Evolutionary conservation across 2,113 vertebrate species (phyloP), one percentile per base, ranked within the genome.

Genomic region (Hypanus sabinus): DNA sequence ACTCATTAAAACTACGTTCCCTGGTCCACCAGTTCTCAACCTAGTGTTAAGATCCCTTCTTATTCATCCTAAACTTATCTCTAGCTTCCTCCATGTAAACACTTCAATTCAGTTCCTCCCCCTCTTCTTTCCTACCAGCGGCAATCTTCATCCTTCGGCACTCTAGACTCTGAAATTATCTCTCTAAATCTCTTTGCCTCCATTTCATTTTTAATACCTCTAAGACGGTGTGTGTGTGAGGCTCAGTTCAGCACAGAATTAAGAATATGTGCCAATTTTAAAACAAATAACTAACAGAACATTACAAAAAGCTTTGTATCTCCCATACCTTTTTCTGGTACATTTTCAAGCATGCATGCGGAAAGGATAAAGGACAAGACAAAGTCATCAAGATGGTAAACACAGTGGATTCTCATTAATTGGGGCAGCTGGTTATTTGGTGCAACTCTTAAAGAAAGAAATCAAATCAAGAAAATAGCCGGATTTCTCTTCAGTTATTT

Each of bases 271-370:
- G 83, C 24, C 55, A 62, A 62, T 60, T 11, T 11, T 30, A 46
- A 46, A 55, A 83, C 46, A 11, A 83, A 83, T 83, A 60, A n/a
- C 18, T 46, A 85, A 60, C 27, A 46, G 8, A 27, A 65, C 16
- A 33, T 65, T 30, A 65, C 5, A 33, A 73, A 65, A 18, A 88
- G 60, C 33, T 88, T 65, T 57, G 65, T 18, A 65, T 11, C 62
- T 88, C 85, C 60, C 60, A 90, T 90, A 90, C 60, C 57, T 90
- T 90, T 68, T 90, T 36, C 60, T 65, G 85, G 30, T n/a, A 16
- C 6, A 24, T 90, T 90, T 90, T 90, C 30, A 68, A 90, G 85
- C 20, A 16, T 22, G 30, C 57, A 90, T 65, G 85, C 4, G 11
- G 76, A 36, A 27, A 88, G 55, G 30, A 88, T 90, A 65, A 18